A percentile compares a stretch with the other conserved stretches of the same genome.
phyloP scores from a whole-genome alignment of 1,140 invertebrate species.

The Cyclina sinensis region DNA sequence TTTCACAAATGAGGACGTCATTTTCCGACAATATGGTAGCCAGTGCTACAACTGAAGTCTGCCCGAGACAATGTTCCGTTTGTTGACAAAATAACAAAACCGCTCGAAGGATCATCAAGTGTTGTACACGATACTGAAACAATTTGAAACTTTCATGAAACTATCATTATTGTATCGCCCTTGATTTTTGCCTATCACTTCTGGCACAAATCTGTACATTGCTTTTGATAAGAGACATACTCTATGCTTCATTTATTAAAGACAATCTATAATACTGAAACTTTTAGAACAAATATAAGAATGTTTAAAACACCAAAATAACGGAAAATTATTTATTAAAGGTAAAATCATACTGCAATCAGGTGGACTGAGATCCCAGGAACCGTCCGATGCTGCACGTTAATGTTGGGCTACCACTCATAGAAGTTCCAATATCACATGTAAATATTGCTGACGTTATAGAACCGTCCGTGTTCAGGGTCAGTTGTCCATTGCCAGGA shows the following conservation, averaged over 20 bases:
- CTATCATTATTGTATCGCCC: too few species aligned
- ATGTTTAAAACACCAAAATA: neutral
- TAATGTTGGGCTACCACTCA: neutral
- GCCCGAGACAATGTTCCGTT: slow-evolving; percentile 40
- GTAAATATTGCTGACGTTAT: slow-evolving; percentile 7
- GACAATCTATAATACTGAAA: neutral
- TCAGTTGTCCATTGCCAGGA: slow-evolving; percentile 10
- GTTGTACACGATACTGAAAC: slow-evolving; percentile 26
- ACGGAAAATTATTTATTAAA: neutral
- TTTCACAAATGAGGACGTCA: neutral
- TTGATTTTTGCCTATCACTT: too few species aligned
- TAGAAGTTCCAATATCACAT: slow-evolving; percentile 3
- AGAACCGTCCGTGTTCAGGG: slow-evolving; percentile 19
- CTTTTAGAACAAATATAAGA: neutral
- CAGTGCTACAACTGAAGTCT: slow-evolving; percentile 15
- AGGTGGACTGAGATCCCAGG: slow-evolving; percentile 12
- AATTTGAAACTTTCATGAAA: neutral
- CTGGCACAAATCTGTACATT: too few species aligned
- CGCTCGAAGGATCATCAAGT: neutral
- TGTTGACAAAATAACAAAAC: neutral
- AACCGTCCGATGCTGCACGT: slow-evolving; percentile 30
- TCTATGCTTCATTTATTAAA: too few species aligned
- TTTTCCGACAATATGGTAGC: slow-evolving; percentile 35
- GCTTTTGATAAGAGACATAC: too few species aligned
- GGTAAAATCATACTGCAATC: slow-evolving; percentile 26